phyloP scores from a whole-genome alignment of 2,888 invertebrate genomes.

The Leucophenga montana region DNA sequence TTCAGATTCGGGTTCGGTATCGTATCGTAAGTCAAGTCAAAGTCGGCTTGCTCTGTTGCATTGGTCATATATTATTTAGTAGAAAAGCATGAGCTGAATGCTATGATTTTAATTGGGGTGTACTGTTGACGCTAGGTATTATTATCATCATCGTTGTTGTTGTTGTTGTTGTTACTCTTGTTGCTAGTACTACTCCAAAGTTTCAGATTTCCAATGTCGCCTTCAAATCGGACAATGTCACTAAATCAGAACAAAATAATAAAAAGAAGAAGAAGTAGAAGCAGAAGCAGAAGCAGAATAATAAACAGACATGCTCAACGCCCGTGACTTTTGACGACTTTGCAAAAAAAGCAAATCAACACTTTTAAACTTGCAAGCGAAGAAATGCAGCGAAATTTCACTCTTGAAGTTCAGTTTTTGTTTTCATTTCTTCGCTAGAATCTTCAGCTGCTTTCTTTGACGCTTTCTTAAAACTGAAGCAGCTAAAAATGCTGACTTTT shows the following conservation, averaged over 20 bases:
- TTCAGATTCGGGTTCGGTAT: background rate
- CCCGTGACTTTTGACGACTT: constrained; percentile 72
- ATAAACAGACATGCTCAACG: constrained; percentile 54
- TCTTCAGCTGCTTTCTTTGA: background rate
- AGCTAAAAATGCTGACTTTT: constrained; percentile 51
- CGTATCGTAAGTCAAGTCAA: too few species aligned
- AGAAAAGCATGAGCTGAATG: too few species aligned
- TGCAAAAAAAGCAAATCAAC: constrained; percentile 57
- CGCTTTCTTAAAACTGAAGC: constrained; percentile 34
- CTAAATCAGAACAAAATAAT: constrained; percentile 51
- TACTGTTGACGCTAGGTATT: constrained; percentile 41
- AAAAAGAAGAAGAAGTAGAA: too few species aligned
- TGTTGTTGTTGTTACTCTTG: constrained; percentile 30
- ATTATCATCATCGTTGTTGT: constrained; percentile 40
- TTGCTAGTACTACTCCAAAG: constrained; percentile 44
- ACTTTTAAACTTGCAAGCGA: background rate
- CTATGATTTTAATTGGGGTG: constrained; percentile 2
- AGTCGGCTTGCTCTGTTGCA: background rate
- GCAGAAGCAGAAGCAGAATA: too few species aligned
- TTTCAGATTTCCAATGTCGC: constrained; percentile 66
- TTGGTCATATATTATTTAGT: background rate
- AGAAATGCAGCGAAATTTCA: constrained; percentile 42
- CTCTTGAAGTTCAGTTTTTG: constrained; percentile 46
- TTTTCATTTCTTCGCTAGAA: background rate
- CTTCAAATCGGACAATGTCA: constrained; percentile 68